Percentiles rank a stretch among this genome's conserved stretches.
phyloP scores from a whole-genome alignment of 2,113 vertebrate genomes.

The Haplotaxodon microlepis region DNA sequence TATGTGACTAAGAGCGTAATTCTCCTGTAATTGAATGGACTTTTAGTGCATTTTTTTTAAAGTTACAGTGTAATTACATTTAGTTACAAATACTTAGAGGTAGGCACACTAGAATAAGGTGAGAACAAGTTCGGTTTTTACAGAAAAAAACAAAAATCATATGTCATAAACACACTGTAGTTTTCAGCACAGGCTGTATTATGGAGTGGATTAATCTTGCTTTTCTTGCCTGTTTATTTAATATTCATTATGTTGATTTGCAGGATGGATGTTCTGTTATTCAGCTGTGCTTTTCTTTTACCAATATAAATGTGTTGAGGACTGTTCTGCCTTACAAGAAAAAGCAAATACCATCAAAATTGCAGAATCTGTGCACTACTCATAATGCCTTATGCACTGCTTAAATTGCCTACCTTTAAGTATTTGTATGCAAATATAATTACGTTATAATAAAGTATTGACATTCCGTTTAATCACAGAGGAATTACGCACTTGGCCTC shows the following conservation, averaged over 20 bases:
- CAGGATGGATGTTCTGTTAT: background rate
- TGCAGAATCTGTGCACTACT: background rate
- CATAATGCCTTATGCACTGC: background rate
- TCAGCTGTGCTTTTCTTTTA: background rate
- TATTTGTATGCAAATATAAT: background rate
- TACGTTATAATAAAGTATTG: background rate
- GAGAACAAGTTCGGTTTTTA: background rate
- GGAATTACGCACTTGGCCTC: background rate
- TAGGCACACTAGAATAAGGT: background rate
- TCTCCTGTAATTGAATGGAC: background rate
- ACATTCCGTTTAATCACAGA: background rate
- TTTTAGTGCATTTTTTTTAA: background rate
- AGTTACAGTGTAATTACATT: background rate
- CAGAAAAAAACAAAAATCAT: rapidly evolving
- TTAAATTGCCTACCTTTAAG: background rate
- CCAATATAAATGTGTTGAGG: background rate
- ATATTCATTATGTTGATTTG: background rate
- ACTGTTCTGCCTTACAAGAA: background rate
- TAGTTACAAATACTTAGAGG: background rate
- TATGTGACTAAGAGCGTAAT: background rate
- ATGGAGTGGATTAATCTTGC: background rate
- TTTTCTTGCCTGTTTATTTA: background rate
- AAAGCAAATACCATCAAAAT: background rate
- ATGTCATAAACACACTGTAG: background rate
- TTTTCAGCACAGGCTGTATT: background rate